A percentile compares a stretch with the other conserved stretches of the same genome.
These are phyloP conservation scores for Bovichtus diacanthus DNA, from an alignment of 2,797 vertebrate genomes.

Conservation along the genomic window DNA sequence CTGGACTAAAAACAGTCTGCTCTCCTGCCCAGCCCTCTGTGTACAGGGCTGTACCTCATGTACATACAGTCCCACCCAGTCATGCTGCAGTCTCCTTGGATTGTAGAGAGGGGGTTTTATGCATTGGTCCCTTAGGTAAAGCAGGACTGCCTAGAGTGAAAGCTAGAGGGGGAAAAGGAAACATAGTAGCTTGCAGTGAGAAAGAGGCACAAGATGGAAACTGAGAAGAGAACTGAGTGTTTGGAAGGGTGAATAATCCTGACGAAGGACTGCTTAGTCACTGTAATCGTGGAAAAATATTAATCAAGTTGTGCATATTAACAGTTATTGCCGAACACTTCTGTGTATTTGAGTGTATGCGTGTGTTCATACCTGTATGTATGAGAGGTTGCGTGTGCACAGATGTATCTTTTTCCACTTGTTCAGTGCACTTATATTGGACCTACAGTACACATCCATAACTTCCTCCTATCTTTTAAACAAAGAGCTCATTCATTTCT, in stretches of 20 bases:
- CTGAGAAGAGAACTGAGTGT: conserved; percentile 47
- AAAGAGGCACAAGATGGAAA: conserved; percentile 33
- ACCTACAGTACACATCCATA: conserved; percentile 78
- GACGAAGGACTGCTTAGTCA: conserved; percentile 71
- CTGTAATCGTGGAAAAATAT: conserved; percentile 80
- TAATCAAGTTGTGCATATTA: conserved; percentile 83
- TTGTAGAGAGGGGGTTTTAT: conserved; percentile 37
- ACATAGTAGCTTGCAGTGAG: conserved; percentile 43
- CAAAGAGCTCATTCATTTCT: conserved; percentile 47
- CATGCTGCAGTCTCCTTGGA: conserved; percentile 57
- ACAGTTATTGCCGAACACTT: conserved; percentile 76
- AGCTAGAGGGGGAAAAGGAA: conserved; percentile 22
- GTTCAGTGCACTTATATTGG: conserved; percentile 83
- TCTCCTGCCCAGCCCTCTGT: conserved; percentile 31
- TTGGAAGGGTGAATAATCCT: conserved; percentile 54
- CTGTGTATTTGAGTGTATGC: conserved; percentile 67
- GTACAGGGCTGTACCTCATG: conserved; percentile 64
- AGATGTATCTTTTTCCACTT: conserved; percentile 72
- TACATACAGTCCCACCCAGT: conserved; percentile 55
- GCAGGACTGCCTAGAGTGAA: conserved; percentile 53
- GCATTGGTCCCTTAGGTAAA: conserved; percentile 50
- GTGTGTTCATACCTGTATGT: conserved; percentile 62
- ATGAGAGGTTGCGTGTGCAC: conserved; percentile 65
- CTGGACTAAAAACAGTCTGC: conserved; percentile 46
- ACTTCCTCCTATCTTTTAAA: conserved; percentile 58